Evolutionary conservation across 2,797 vertebrate species (phyloP), one percentile per base, ranked within the genome.

Genomic region (Arctocebus calabarensis): DNA sequence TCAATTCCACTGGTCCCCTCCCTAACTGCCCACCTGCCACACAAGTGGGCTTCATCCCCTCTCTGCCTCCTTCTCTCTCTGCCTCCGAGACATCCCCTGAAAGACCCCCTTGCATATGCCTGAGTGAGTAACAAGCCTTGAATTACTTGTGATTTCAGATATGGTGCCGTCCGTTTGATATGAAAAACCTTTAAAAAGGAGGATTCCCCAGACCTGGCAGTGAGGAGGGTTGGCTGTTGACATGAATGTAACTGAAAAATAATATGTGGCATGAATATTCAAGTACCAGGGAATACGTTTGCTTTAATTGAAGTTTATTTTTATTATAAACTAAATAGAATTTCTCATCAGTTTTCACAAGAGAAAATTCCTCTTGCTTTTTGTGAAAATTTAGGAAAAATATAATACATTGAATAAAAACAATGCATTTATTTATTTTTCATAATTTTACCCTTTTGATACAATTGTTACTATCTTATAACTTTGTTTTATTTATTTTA

Each of bases 281-380:
- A 82, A 48, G 17, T 92, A 14, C 8, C 11, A 59, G 20, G 43
- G 59, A 79, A 62, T 64, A 13, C 77, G 29, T 4, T 75, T 25
- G 37, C 43, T 55, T 94, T 84, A 90, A 52, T 27, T 90, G 29
- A 78, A 48, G 14, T 75, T 20, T 73, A 68, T 77, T 71, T 57
- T 68, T 57, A 68, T 29, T 78, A 52, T 59, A 37, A 77, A 62
- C n/a, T 64, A 78, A 78, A 45, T 64, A n/a, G 16, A 66, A 62
- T 32, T 78, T 55, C 10, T 5, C 45, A n/a, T 78, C 3, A 64
- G 25, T 71, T 78, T 20, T 81, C 12, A n/a, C 22, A 90, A 78
- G 0, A 90, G 64, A 94, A 13, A 84, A 61, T 52, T 87, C 19
- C 17, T 73, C 5, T 70, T 79, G 22, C n/a, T 43, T 82, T 62